Percentiles rank a stretch among this genome's conserved stretches.
These are phyloP conservation scores for Sphyrna mokarran DNA, from an alignment of 2,113 vertebrate species.

Conservation along the genomic window DNA sequence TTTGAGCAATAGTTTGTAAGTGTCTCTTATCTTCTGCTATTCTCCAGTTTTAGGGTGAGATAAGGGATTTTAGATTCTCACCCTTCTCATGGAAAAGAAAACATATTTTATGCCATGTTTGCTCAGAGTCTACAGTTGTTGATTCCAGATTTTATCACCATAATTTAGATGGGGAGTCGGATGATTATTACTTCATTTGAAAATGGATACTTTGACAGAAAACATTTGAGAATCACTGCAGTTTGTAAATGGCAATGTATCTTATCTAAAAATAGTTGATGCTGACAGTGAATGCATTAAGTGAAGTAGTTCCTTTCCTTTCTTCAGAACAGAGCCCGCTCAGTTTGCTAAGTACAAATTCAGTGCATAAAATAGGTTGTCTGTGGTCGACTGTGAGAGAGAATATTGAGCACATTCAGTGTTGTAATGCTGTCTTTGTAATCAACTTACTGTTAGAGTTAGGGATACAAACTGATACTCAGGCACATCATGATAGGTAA, in stretches of 20 bases:
- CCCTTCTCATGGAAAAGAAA: not conserved
- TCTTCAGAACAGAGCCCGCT: not conserved
- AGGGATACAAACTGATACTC: not conserved
- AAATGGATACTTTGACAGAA: too few species aligned
- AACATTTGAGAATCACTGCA: too few species aligned
- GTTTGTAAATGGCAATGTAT: not conserved
- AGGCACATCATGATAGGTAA: not conserved
- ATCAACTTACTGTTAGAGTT: conserved; percentile 2
- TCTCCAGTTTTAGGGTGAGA: not conserved
- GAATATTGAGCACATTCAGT: not conserved
- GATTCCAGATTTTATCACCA: not conserved
- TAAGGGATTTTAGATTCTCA: not conserved
- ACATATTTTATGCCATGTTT: not conserved
- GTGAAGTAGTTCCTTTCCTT: not conserved
- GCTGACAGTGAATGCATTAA: not conserved
- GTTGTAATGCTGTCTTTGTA: not conserved
- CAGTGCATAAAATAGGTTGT: not conserved
- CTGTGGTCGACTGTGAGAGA: not conserved
- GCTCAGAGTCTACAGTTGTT: not conserved
- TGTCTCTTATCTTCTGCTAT: not conserved
- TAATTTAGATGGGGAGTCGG: not conserved
- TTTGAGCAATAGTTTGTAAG: not conserved
- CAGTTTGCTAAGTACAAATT: not conserved
- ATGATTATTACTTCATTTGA: too few species aligned
- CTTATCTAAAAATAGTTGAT: not conserved